Conservation (phyloP, 64 coral and sea anemone species). For the Dendronephthya gigantea region DNA sequence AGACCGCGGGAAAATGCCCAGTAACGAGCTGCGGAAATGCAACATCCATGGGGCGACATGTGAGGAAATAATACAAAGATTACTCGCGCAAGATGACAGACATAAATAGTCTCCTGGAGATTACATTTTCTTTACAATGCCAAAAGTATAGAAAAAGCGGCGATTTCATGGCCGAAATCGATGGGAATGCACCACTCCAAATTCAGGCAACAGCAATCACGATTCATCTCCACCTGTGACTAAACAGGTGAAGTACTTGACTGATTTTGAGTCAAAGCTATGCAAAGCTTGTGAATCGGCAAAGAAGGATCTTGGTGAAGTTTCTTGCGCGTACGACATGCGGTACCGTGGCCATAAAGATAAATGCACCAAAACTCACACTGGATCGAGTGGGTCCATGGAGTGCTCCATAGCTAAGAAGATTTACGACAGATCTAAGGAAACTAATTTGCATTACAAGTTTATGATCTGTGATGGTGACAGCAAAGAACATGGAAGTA, state of each 20-base stretch:
- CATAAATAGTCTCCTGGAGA: no score
- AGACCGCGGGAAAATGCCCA: no score
- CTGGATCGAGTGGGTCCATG: conserved; percentile 18
- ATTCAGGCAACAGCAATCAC: background rate
- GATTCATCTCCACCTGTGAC: background rate
- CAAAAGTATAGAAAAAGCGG: background rate
- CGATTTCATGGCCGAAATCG: background rate
- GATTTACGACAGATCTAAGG: background rate
- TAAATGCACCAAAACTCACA: conserved; percentile 16
- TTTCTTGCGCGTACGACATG: background rate
- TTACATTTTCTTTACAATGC: no score
- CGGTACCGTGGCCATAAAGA: conserved; percentile 20
- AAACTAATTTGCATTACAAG: conserved; percentile 10
- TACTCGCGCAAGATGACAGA: no score
- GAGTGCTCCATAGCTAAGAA: no score
- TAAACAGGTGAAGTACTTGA: no score
- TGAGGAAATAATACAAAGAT: no score
- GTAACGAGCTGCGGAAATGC: no score
- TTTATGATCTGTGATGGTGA: no score
- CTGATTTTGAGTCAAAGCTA: no score
- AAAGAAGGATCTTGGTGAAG: conserved; percentile 6
- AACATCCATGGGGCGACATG: no score
- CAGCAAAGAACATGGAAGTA: conserved; percentile 7
- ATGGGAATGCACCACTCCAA: background rate
- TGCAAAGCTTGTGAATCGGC: background rate